Conservation (phyloP, 2,888 invertebrate species). For the Dryadula phaetusa region DNA sequence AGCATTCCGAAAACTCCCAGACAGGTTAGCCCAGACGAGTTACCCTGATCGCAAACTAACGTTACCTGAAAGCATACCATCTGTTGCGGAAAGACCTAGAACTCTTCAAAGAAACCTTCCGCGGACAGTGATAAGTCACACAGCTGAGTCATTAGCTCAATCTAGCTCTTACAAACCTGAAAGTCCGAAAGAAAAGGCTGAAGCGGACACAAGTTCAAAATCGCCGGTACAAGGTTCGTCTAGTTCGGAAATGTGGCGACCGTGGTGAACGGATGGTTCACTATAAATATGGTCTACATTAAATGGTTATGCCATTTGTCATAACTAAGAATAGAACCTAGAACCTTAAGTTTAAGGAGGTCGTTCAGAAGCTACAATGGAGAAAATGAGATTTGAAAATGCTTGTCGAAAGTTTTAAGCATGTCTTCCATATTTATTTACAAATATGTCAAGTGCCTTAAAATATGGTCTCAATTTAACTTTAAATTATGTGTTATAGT, state of each 20-base stretch:
- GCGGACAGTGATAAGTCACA: slow-evolving; percentile 75
- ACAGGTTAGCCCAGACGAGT: slow-evolving; percentile 52
- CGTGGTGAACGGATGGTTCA: slow-evolving; percentile 58
- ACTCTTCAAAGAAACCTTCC: slow-evolving; percentile 38
- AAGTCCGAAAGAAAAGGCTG: slow-evolving; percentile 50
- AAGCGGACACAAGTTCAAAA: slow-evolving; percentile 63
- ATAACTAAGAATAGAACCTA: not conserved
- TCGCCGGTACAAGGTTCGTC: slow-evolving; percentile 70
- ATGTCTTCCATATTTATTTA: slow-evolving; percentile 42
- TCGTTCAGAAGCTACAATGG: not conserved
- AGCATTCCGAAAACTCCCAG: slow-evolving; percentile 60
- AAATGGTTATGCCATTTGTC: not conserved
- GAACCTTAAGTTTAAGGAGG: not conserved
- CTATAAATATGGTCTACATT: not conserved
- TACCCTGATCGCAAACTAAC: slow-evolving; percentile 59
- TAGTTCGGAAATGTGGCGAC: slow-evolving; percentile 75
- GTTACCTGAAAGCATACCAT: slow-evolving; percentile 68
- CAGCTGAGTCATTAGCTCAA: slow-evolving; percentile 71
- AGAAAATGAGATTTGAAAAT: not conserved
- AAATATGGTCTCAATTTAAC: slow-evolving; percentile 11
- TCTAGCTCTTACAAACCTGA: slow-evolving; percentile 50
- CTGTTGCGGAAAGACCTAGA: slow-evolving; percentile 54
- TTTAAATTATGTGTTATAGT: slow-evolving; percentile 18
- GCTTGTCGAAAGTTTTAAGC: not conserved
- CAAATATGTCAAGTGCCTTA: slow-evolving; percentile 34